Evolutionary conservation across 2,113 vertebrate genomes (phyloP).

Genomic region (Panthera tigris): DNA sequence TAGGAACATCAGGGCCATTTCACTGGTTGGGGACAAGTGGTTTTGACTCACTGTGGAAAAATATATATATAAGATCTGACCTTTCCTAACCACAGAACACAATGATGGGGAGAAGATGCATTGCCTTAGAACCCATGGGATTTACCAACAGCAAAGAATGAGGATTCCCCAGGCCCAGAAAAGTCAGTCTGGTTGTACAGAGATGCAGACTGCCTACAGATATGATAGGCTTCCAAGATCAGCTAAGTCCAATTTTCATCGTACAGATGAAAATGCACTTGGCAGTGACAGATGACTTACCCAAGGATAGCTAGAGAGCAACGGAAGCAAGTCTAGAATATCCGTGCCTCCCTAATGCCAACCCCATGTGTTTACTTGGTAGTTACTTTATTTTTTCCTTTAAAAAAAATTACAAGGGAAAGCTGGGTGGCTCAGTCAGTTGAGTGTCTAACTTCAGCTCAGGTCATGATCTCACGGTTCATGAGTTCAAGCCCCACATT

Average conservation of each 20-base stretch:
- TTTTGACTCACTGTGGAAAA: background rate
- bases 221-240: background rate
- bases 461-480: too few species aligned
- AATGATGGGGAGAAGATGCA: background rate
- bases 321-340: background rate
- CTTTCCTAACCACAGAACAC: background rate
- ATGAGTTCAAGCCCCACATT: too few species aligned
- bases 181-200: background rate
- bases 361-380: background rate
- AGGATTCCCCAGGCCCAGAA: background rate
- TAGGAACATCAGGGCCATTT: background rate
- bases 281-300: background rate
- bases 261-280: background rate
- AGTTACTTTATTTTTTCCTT: background rate
- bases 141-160: background rate
- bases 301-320: background rate
- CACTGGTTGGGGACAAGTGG: background rate
- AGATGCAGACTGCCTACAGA: background rate
- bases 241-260: background rate
- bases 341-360: background rate
- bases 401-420: too few species aligned
- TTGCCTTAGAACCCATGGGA: rapidly evolving
- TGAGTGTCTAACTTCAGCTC: too few species aligned
- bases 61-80: background rate
- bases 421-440: too few species aligned